Evolutionary conservation across 2,113 vertebrate genomes (phyloP), one percentile per base, ranked within the genome.

Genomic region (Ibidorhyncha struthersii): DNA sequence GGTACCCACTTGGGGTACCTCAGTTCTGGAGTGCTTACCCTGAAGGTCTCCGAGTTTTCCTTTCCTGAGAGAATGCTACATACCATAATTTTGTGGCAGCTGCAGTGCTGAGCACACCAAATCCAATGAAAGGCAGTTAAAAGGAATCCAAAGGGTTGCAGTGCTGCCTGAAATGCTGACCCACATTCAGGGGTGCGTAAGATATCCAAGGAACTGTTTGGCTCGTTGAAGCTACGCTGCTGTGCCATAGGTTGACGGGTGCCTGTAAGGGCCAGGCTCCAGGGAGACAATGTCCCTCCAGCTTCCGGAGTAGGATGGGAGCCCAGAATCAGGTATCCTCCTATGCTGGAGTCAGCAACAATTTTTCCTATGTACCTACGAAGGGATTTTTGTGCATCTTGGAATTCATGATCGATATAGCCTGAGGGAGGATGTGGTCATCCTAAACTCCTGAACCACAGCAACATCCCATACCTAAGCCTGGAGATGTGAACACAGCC

Each of bases 391-490:
- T 67, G 52, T 67, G 73, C 21, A 78, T 23, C 29, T 41, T 15
- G n/a, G 17, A 59, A n/a, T 78, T 34, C n/a, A 10, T 61, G 30
- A 34, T 13, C 0, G 0, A 30, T n/a, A 41, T 3, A 74, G 20
- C 14, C 43, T 27, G 11, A 0, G 1, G 18, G 29, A 71, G 22
- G 36, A 58, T 30, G 29, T 8, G 29, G 18, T 67, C 18, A 8
- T 40, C n/a, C 17, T n/a, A 53, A 90, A 85, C 38, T 62, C 41
- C 47, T 21, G 36, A 88, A 80, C 8, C 18, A 34, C 4, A 56
- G 36, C 9, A 3, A 72, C 10, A 11, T 6, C 29, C 41, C 41
- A 12, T 8, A 32, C 20, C 26, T 67, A 66, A 56, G 43, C 55
- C 11, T 38, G 45, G 71, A 58, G 71, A 40, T 36, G 50, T 36